phyloP scores from a whole-genome alignment of 2,888 invertebrate species.

The Rotaria magnacalcarata region DNA sequence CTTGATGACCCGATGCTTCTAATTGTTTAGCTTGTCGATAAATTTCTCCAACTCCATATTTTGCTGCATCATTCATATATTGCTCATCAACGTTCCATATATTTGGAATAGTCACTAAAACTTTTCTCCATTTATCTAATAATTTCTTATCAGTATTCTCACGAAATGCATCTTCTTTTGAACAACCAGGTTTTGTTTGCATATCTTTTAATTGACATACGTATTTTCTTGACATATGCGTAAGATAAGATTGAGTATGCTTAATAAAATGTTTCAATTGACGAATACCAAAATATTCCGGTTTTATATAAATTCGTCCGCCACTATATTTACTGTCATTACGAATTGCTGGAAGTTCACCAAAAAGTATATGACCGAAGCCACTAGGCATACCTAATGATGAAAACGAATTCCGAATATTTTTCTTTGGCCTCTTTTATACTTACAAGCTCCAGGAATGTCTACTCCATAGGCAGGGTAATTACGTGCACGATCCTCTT shows the following conservation, averaged over 20 bases:
- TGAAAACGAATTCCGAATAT: not conserved
- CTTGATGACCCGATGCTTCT: not conserved
- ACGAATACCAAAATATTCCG: not conserved
- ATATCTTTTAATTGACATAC: not conserved
- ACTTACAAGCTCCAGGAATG: not conserved
- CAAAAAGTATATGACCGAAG: not conserved
- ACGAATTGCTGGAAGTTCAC: not conserved
- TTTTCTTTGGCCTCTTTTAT: not conserved
- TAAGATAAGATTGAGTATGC: not conserved
- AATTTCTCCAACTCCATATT: not conserved
- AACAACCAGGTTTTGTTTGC: slow-evolving; percentile 7
- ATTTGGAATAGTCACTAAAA: not conserved
- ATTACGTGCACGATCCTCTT: not conserved
- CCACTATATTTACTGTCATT: not conserved
- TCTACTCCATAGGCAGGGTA: not conserved
- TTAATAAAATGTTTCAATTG: not conserved
- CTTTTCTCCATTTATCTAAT: not conserved
- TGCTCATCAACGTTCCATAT: not conserved
- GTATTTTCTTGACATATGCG: not conserved
- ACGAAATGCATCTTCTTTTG: slow-evolving; percentile 14
- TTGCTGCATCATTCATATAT: not conserved
- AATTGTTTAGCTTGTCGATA: not conserved
- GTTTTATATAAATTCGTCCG: not conserved
- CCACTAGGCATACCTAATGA: not conserved
- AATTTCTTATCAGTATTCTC: not conserved